A percentile compares a stretch with the other conserved stretches of the same genome.
phyloP scores from a whole-genome alignment of 2,888 invertebrate species.

The Leptopterna dolabrata region DNA sequence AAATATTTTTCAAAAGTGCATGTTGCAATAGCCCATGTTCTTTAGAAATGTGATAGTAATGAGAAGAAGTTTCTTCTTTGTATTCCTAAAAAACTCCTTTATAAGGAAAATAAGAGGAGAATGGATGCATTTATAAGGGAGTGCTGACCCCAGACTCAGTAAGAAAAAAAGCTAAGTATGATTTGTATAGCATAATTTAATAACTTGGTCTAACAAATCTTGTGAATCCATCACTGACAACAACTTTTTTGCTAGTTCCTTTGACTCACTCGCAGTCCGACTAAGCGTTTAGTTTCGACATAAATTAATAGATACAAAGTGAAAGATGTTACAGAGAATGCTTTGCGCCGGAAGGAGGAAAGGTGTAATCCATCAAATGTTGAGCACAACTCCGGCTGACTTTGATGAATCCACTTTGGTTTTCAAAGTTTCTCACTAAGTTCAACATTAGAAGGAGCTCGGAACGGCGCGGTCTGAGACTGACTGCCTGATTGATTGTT shows the following conservation, averaged over 20 bases:
- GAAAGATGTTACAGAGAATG: constrained; percentile 25
- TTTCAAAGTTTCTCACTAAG: constrained; percentile 25
- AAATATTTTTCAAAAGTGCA: too few species aligned
- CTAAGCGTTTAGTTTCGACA: constrained; percentile 6
- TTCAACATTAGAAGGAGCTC: constrained; percentile 13
- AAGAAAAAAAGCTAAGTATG: too few species aligned
- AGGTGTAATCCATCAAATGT: constrained; percentile 34
- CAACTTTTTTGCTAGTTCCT: not conserved
- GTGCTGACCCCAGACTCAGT: too few species aligned
- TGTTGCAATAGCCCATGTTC: too few species aligned
- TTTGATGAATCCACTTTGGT: constrained; percentile 52
- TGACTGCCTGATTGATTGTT: constrained; percentile 46
- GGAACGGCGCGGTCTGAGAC: constrained; percentile 15
- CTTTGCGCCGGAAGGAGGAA: not conserved
- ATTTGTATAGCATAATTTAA: too few species aligned
- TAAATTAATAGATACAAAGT: constrained; percentile 31
- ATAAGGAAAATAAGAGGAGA: too few species aligned
- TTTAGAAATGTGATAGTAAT: too few species aligned
- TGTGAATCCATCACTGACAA: too few species aligned
- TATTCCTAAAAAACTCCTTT: too few species aligned
- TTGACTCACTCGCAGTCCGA: not conserved
- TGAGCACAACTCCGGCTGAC: constrained; percentile 19
- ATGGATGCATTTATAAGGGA: too few species aligned
- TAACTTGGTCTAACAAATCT: too few species aligned
- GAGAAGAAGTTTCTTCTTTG: too few species aligned